Conservation (phyloP, 1,140 invertebrate genomes). For the Eufriesea mexicana region DNA sequence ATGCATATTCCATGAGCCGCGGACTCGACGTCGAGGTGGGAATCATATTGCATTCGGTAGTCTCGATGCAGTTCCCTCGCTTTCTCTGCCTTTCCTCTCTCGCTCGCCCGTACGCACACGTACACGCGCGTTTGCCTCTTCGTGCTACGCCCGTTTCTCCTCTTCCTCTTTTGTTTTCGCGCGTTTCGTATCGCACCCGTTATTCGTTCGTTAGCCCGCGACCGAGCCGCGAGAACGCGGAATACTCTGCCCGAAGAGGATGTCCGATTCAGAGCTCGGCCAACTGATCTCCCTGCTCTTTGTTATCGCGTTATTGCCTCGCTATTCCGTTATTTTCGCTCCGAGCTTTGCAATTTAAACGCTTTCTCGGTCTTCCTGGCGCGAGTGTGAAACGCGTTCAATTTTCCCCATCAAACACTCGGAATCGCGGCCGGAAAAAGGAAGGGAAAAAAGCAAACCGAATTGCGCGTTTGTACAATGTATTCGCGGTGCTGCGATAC, state of each 20-base stretch:
- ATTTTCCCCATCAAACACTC: too few species aligned
- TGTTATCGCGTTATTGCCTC: too few species aligned
- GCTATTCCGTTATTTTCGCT: too few species aligned
- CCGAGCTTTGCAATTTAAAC: too few species aligned
- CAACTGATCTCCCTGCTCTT: too few species aligned
- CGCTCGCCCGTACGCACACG: too few species aligned
- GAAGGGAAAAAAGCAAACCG: too few species aligned
- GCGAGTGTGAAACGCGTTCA: too few species aligned
- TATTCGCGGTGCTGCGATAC: too few species aligned
- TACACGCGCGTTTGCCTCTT: not conserved
- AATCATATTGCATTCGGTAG: conserved; percentile 65
- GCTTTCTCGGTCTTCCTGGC: too few species aligned
- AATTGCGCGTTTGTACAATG: too few species aligned
- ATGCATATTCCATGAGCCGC: conserved; percentile 78
- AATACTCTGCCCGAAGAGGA: not conserved
- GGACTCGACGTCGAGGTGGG: conserved; percentile 58
- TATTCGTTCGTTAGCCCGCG: conserved; percentile 33
- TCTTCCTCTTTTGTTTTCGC: conserved; percentile 26
- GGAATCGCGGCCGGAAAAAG: too few species aligned
- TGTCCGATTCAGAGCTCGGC: not conserved
- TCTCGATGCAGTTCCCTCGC: conserved; percentile 39
- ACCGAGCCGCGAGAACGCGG: not conserved
- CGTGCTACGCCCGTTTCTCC: not conserved
- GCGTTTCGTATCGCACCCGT: conserved; percentile 3
- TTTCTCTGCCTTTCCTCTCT: conserved; percentile 8